phyloP scores from a whole-genome alignment of 1,140 invertebrate genomes.

The Ladona fulva region DNA sequence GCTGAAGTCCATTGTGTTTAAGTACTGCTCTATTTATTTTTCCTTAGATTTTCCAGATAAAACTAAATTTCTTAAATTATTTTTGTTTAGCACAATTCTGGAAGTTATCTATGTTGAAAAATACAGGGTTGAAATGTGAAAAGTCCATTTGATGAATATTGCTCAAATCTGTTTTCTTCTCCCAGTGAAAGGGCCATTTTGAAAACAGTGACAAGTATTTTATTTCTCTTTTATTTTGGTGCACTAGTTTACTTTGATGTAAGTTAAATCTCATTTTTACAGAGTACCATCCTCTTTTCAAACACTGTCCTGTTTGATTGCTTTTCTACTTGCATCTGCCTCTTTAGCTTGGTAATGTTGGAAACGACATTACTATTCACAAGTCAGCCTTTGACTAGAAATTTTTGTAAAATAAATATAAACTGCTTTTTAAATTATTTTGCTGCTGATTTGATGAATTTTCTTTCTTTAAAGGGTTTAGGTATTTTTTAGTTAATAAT shows the following conservation, averaged over 20 bases:
- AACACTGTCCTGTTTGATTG: not conserved
- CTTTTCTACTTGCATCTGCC: not conserved
- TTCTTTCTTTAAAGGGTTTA: too few relatives aligned
- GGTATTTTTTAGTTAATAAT: too few relatives aligned
- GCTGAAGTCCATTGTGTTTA: not conserved
- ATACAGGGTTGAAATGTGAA: not conserved
- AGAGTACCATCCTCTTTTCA: not conserved
- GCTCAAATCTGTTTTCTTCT: not conserved
- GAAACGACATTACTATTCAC: not conserved
- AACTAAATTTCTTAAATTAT: not conserved
- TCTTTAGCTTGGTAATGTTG: not conserved
- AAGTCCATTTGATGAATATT: not conserved
- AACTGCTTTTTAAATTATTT: not conserved
- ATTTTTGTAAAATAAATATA: not conserved
- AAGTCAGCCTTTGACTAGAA: not conserved
- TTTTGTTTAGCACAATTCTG: not conserved
- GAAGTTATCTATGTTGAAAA: not conserved
- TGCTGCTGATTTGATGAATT: not conserved
- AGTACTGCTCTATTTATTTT: conserved; percentile 3
- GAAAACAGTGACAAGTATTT: not conserved
- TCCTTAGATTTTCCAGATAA: not conserved
- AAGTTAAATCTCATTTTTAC: too few relatives aligned
- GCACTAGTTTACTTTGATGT: too few relatives aligned
- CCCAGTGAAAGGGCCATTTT: not conserved
- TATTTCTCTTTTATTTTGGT: not conserved